phyloP scores from a whole-genome alignment of 1,140 invertebrate species.

The Fopius arisanus region DNA sequence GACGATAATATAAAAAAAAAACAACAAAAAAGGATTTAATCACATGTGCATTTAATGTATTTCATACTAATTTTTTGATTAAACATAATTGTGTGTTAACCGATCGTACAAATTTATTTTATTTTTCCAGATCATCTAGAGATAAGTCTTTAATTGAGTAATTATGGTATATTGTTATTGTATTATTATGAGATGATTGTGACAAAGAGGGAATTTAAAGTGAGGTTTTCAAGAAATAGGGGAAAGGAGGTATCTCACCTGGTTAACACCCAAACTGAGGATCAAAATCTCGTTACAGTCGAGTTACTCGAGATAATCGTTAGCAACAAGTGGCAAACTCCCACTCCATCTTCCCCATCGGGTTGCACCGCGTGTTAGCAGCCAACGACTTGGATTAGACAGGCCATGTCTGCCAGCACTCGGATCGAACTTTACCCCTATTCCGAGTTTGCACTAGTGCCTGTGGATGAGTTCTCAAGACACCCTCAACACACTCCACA shows the following conservation, averaged over 20 bases:
- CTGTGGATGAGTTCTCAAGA: not conserved
- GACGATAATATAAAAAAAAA: constrained; percentile 45
- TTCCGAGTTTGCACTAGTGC: not conserved
- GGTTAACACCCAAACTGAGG: not conserved
- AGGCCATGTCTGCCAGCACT: not conserved
- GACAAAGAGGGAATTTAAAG: no score
- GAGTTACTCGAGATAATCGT: constrained; percentile 25
- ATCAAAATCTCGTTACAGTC: not conserved
- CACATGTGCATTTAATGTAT: constrained; percentile 66
- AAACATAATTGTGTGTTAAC: constrained; percentile 65
- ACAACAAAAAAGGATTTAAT: constrained; percentile 56
- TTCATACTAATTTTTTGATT: constrained; percentile 67
- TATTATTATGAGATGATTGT: no score
- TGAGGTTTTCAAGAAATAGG: not conserved
- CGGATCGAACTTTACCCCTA: not conserved
- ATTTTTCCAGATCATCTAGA: constrained; percentile 37
- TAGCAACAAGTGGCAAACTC: constrained; percentile 26
- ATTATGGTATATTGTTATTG: no score
- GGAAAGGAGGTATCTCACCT: not conserved
- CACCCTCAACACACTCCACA: not conserved
- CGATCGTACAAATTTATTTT: constrained; percentile 36
- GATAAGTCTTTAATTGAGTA: not conserved
- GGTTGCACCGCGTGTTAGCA: not conserved
- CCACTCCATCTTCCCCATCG: not conserved
- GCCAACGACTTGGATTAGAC: not conserved